Base-by-base conservation (phyloP, 1,140 invertebrate genomes). In the Temnothorax nylanderi region DNA sequence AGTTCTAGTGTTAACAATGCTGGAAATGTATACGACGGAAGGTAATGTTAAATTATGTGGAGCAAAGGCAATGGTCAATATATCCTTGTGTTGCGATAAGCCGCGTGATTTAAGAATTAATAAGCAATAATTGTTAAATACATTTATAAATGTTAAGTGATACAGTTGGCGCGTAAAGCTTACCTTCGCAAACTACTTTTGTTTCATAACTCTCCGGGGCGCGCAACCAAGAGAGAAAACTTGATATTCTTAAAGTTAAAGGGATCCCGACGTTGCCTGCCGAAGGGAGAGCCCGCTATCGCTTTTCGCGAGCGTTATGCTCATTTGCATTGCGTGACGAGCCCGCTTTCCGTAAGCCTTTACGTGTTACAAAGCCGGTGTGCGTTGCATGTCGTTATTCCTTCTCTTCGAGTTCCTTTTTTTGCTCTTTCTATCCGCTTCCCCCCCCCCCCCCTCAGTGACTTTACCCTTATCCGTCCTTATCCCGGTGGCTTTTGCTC, bases 301-400 rank as follows among this genome's bases (percentile, higher is more conserved):
- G 76, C 76, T 84, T 84, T 84, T 74, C 69, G 54, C 75, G 88
- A 74, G 72, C 84, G 67, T 76, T 88, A 88, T 86, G 89, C 90
- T 91, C 91, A 93, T 93, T 94, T 94, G 92, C 92, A 93, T 94
- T 92, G 93, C 93, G 93, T 94, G 94, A 93, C 92, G 89, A 90
- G 88, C 87, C 86, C 76, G 85, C 92, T 94, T 93, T 91, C 89
- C 88, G 85, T 89, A 84, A 92, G 87, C 90, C 92, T 93, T 92
- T 89, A 93, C 88, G 90, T 91, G 87, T 89, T 88, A 86, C 58
- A 89, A 89, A 87, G 60, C 76, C 69, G 56, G 88, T 89, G 87
- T 86, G 90, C 91, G 87, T 93, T 93, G 93, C 93, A 93, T 94
- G 93, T 92, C 90, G 86, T 88, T 93, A 81, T 62, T 80, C 78